Base-by-base conservation (phyloP, 2,113 vertebrate genomes). In the Brachyhypopomus occidentalis region DNA sequence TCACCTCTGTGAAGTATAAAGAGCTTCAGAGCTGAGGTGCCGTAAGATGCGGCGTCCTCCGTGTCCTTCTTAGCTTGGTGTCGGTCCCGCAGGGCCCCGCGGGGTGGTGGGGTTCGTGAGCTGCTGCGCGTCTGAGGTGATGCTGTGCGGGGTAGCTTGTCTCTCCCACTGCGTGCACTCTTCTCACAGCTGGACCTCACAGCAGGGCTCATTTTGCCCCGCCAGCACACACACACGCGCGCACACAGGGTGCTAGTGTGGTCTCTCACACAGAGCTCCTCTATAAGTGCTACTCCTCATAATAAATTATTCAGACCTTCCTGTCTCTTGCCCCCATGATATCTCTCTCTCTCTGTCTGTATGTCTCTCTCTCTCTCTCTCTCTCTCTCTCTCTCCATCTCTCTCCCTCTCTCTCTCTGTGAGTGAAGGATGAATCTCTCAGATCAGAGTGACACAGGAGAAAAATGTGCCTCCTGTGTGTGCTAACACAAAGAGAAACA, bases 121-220 rank as follows among this genome's bases (percentile, higher is more conserved):
- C 45, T 14, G 12, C 45, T 12, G 45, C 12, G 12, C 3, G 45
- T 12, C 9, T 52, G 45, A 14, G 45, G 45, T 11, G 12, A 9
- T 52, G 45, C 9, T 56, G 25, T 27, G 60, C 20, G 30, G 72
- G 71, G 74, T 74, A 27, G 8, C 76, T 82, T 79, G 64, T 79
- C 72, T 76, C 77, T 75, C 84, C 72, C 30, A 77, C 73, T 66
- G 77, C 79, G 75, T 67, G 52, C 77, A 72, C 48, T 72, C 71
- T 70, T 79, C 76, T 77, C 84, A 22, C 84, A 80, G 84, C 81
- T 83, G 84, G 81, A 83, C 62, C 73, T 73, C 58, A 78, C 79
- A 77, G 76, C 55, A 70, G 62, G 20, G 30, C 38, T 52, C 69
- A 36, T 81, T 75, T 75, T 59, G 80, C 69, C 73, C 38, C 63